Evolutionary conservation across 2,797 vertebrate species (phyloP).

Genomic region (Sebastes itinus): DNA sequence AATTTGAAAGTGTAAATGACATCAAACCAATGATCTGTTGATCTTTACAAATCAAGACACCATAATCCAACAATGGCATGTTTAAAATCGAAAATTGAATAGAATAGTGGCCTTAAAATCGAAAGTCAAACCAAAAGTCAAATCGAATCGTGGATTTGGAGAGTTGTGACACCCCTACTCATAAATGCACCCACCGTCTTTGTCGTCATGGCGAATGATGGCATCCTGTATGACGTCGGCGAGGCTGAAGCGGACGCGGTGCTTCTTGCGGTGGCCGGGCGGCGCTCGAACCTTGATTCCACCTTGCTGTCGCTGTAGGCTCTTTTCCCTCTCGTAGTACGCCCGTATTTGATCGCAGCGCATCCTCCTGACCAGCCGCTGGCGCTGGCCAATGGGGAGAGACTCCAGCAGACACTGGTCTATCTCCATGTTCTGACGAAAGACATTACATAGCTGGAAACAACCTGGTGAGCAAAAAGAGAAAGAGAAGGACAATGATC

Average conservation of each 20-base stretch:
- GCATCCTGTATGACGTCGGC: slow-evolving; percentile 88
- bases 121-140: too few species aligned
- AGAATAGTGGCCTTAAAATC: too few species aligned
- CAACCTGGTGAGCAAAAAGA: slow-evolving; percentile 85
- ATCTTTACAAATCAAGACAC: too few species aligned
- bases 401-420: slow-evolving; percentile 99
- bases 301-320: slow-evolving; percentile 84
- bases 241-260: slow-evolving; percentile 82
- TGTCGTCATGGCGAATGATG: slow-evolving; percentile 89
- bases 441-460: slow-evolving; percentile 98
- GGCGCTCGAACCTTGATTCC: slow-evolving; percentile 55
- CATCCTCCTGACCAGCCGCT: slow-evolving; percentile 94
- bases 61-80: too few species aligned
- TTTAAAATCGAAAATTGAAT: too few species aligned
- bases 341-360: slow-evolving; percentile 94
- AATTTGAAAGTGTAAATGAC: too few species aligned
- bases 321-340: slow-evolving; percentile 92
- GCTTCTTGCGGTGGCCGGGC: slow-evolving; percentile 77
- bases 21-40: too few species aligned
- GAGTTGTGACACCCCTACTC: too few species aligned
- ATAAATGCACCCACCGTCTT: slow-evolving; percentile 86
- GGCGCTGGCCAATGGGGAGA: slow-evolving; percentile 93
- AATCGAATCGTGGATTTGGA: too few species aligned
- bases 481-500: not conserved
- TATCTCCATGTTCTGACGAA: slow-evolving; percentile 99